Conservation (phyloP, 2,113 vertebrate species). For the Tychaedon coryphoeus region DNA sequence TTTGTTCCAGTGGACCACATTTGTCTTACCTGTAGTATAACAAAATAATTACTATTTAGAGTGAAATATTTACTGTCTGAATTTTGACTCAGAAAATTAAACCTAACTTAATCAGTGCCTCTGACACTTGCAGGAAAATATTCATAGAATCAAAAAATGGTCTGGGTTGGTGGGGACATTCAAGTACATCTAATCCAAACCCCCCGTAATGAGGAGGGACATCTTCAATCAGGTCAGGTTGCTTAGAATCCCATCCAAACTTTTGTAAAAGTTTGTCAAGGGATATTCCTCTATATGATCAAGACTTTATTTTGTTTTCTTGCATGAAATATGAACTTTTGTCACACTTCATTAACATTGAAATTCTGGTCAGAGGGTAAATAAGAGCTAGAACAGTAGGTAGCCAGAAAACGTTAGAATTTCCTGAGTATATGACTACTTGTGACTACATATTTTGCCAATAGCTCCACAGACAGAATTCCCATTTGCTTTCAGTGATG, state of each 20-base stretch:
- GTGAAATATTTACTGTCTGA: background rate
- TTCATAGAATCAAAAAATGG: background rate
- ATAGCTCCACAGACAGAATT: background rate
- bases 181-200: background rate
- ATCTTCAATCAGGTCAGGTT: background rate
- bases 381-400: background rate
- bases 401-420: background rate
- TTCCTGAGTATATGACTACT: background rate
- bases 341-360: background rate
- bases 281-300: background rate
- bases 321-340: background rate
- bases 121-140: background rate
- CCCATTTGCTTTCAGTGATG: background rate
- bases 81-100: background rate
- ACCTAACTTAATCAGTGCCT: background rate
- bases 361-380: background rate
- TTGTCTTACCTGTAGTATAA: background rate
- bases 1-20: background rate
- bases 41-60: background rate
- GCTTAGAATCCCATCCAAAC: background rate
- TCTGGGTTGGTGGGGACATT: background rate
- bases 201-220: background rate
- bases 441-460: background rate
- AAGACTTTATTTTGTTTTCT: background rate
- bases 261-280: background rate